These are phyloP conservation scores for Cyaniris semiargus DNA, from an alignment of 2,888 invertebrate genomes.

Conservation along the genomic window DNA sequence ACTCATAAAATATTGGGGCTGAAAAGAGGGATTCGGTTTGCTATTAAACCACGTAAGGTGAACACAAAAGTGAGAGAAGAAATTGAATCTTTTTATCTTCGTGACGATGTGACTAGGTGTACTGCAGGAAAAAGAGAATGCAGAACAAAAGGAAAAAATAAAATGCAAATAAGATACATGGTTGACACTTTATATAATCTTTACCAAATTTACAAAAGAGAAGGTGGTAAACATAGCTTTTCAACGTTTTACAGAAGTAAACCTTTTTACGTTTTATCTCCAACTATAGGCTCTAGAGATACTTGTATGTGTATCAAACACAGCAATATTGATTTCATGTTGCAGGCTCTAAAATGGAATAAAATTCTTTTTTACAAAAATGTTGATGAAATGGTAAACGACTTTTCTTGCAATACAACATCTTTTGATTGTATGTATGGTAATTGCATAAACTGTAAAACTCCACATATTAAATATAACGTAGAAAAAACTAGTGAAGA, in stretches of 20 bases:
- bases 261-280: constrained; percentile 30
- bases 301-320: constrained; percentile 32
- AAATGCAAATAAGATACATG: constrained; percentile 31
- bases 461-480: constrained; percentile 15
- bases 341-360: constrained; percentile 24
- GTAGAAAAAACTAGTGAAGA: not conserved
- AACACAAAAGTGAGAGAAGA: constrained; percentile 30
- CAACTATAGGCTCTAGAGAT: constrained; percentile 15
- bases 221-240: constrained; percentile 30
- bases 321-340: constrained; percentile 30
- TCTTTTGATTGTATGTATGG: constrained; percentile 28
- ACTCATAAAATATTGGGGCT: constrained; percentile 15
- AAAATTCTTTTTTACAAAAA: constrained; percentile 27
- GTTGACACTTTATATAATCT: constrained; percentile 31
- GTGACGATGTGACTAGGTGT: constrained; percentile 23
- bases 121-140: constrained; percentile 32
- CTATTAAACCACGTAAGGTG: not conserved
- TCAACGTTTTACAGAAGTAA: constrained; percentile 29
- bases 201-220: constrained; percentile 29
- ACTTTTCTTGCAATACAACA: constrained; percentile 27
- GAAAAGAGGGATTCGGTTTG: not conserved
- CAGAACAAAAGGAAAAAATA: constrained; percentile 29
- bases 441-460: constrained; percentile 26
- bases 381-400: constrained; percentile 12
- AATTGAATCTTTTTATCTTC: constrained; percentile 28